A percentile compares a stretch with the other conserved stretches of the same genome.
These are phyloP conservation scores for Sorex maritimensis DNA, from an alignment of 2,797 vertebrate species.

Conservation along the genomic window DNA sequence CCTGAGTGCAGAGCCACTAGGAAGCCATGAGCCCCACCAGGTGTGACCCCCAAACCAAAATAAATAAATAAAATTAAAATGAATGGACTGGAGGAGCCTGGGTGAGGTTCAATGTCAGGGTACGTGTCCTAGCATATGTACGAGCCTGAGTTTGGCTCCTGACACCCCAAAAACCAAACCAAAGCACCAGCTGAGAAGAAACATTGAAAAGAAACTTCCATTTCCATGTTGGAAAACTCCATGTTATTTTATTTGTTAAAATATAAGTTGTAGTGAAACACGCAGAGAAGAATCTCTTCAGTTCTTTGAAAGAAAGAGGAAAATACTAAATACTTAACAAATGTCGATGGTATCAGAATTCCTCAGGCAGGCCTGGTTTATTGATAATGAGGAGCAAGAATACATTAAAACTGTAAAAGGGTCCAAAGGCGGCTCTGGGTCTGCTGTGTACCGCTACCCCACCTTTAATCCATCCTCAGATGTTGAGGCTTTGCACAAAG, in stretches of 20 bases:
- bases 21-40: too few species aligned
- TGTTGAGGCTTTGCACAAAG: conserved; percentile 94
- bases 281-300: too few species aligned
- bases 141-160: too few species aligned
- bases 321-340: conserved; percentile 68
- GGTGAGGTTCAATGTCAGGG: too few species aligned
- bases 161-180: too few species aligned
- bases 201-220: neutral
- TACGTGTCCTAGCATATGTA: too few species aligned
- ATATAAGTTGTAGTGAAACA: neutral
- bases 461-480: conserved; percentile 93
- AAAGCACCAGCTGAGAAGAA: neutral
- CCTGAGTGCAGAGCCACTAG: too few species aligned
- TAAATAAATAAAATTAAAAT: too few species aligned
- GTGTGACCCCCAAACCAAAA: too few species aligned
- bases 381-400: conserved; percentile 92
- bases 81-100: too few species aligned
- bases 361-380: conserved; percentile 93
- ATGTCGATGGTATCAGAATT: conserved; percentile 94
- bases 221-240: neutral
- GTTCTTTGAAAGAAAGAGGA: too few species aligned
- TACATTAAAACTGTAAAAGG: conserved; percentile 88
- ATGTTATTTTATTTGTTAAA: conserved; percentile 58
- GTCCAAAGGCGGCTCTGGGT: conserved; percentile 85
- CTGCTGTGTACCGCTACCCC: conserved; percentile 86